Base-by-base conservation (phyloP, 2,113 vertebrate genomes). In the Piprites chloris region DNA sequence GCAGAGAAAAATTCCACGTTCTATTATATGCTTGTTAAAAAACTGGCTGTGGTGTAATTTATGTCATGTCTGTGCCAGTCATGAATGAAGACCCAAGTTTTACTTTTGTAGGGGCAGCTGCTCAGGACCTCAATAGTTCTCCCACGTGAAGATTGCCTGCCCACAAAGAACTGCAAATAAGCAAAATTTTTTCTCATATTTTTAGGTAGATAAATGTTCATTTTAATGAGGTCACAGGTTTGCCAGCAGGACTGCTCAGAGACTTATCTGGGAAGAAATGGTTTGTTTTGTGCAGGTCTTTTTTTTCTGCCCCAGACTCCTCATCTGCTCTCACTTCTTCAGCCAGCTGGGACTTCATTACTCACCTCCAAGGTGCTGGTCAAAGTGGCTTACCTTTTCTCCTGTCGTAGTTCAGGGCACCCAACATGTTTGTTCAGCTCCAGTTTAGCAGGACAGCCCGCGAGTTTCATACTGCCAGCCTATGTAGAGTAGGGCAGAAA, bases 151-250 rank as follows among this genome's bases (percentile, higher is more conserved):
- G 33, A 84, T 8, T 75, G 28, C 12, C 24, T 2, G 8, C 42
- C 83, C 14, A 84, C 20, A 86, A 83, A 93, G 59, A 77, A n/a
- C 46, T 44, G n/a, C 22, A 94, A 91, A 74, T 67, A 85, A 21
- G 20, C 58, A 33, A 73, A 9, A 12, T 39, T 69, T 88, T 93
- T 71, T 9, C 58, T 73, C 58, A 8, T 37, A 28, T 77, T 87
- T 91, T 95, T 35, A 93, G 52, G 59, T 86, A 84, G 22, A 67
- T 42, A 92, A 94, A 9, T 18, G 8, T 23, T 77, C 28, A 30
- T 91, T 86, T 71, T 81, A 88, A 76, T 1, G 0, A 88, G 78
- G 52, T 74, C 82, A 71, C 39, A 80, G 22, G 53, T 77, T 90
- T 91, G 35, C 42, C 33, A 71, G 11, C 2, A 26, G 55, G 67